Percentiles rank a stretch among this genome's conserved stretches.
Evolutionary conservation across 2,888 invertebrate genomes (phyloP).

Genomic region (Pterostichus niger): DNA sequence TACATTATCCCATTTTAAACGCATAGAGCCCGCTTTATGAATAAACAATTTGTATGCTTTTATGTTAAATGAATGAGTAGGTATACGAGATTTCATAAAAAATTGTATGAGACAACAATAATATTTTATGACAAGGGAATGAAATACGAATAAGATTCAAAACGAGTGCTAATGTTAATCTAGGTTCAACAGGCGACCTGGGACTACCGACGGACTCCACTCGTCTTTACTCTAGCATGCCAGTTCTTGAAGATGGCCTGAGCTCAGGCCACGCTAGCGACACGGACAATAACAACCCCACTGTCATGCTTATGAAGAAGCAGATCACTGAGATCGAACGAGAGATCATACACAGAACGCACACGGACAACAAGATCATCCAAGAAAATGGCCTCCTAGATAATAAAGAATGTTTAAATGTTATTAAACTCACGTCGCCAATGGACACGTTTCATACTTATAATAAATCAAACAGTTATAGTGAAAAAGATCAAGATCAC

Average conservation of each 20-base stretch:
- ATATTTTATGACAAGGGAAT: not conserved
- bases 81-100: too few relatives aligned
- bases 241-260: conserved; percentile 94
- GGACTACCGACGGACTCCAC: conserved; percentile 83
- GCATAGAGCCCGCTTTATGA: too few relatives aligned
- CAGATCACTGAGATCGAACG: conserved; percentile 87
- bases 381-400: conserved; percentile 75
- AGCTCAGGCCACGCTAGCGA: conserved; percentile 97
- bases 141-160: not conserved
- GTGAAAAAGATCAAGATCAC: conserved; percentile 62
- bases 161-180: conserved; percentile 34
- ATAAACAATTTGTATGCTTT: too few relatives aligned
- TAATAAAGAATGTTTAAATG: conserved; percentile 71
- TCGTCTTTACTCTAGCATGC: conserved; percentile 89
- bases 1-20: too few relatives aligned
- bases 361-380: conserved; percentile 73
- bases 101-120: too few relatives aligned
- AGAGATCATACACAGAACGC: conserved; percentile 83
- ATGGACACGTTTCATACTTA: conserved; percentile 70
- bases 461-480: conserved; percentile 61
- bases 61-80: too few relatives aligned
- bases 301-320: conserved; percentile 83
- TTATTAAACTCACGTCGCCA: conserved; percentile 71
- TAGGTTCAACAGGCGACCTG: conserved; percentile 80
- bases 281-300: conserved; percentile 92